Evolutionary conservation across 2,888 invertebrate genomes (phyloP), one percentile per base, ranked within the genome.

Genomic region (Mimas tiliae): DNA sequence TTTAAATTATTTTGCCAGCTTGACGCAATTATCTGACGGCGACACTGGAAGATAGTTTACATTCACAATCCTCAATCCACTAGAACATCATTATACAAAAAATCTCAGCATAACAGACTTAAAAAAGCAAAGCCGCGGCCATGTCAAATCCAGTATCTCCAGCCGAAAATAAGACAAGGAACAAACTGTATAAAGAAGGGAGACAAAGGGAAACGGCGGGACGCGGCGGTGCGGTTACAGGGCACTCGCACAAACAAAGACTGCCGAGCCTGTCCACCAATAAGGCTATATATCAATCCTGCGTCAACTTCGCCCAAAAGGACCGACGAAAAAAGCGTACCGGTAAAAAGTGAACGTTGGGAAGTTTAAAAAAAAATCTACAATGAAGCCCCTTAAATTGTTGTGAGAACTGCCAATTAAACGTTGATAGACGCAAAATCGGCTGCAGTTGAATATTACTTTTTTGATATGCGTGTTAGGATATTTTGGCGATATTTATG

Each of bases 321-420:
- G 90, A 86, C 85, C 81, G 83, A 77, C 83, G 87, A 89, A 93
- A 92, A 93, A 91, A 90, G 82, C 76, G 77, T 70, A 74, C 72
- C 75, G 81, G 86, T 85, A 92, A 90, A 91, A 88, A 89, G 82
- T 79, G 79, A 80, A 76, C 78, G 72, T 78, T 76, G 58, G 58
- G 19, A 42, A 58, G 38, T 58, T 11, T n/a, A 42, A 73, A 89
- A 91, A 89, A 88, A 81, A 81, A 86, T 88, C 88, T 85, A 90
- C 91, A 90, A 88, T 90, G 91, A 92, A 78, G 83, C 85, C 86
- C 84, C 87, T 90, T 91, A 90, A 89, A 88, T 87, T 87, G 89
- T 87, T 91, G 90, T 88, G 90, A 87, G 87, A 93, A 88, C 88
- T 93, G 93, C 93, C 93, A 93, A 93, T 93, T 93, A 93, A 92